A percentile compares a stretch with the other conserved stretches of the same genome.
phyloP scores from a whole-genome alignment of 2,113 vertebrate genomes.

The Saimiri boliviensis region DNA sequence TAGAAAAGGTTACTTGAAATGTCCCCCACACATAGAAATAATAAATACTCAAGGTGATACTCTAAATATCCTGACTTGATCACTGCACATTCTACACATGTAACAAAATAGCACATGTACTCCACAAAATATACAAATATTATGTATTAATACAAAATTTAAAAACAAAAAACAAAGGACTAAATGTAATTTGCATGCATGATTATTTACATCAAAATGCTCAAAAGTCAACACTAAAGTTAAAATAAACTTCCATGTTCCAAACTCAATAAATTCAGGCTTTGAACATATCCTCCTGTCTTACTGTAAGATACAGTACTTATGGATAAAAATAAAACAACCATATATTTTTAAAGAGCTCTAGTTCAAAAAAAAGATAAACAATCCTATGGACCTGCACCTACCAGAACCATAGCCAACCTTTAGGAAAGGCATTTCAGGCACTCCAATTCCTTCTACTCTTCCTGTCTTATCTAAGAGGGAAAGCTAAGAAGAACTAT shows the following conservation, averaged over 20 bases:
- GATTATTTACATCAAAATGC: not conserved
- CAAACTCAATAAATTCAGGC: not conserved
- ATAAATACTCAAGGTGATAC: not conserved
- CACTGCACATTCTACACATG: not conserved
- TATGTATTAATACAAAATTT: not conserved
- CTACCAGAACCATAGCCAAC: not conserved
- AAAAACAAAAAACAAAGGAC: not conserved
- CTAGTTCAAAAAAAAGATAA: not conserved
- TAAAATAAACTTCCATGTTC: not conserved
- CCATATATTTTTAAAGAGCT: not conserved
- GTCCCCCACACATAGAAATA: not conserved
- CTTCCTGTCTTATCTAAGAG: not conserved
- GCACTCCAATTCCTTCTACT: not conserved
- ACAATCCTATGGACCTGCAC: no score
- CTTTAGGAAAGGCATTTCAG: not conserved
- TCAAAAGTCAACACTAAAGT: not conserved
- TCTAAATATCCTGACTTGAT: not conserved
- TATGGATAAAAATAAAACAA: not conserved
- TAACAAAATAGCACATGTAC: not conserved
- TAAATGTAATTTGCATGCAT: not conserved
- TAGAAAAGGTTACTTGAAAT: not conserved
- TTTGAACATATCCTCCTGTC: not conserved
- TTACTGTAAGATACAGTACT: not conserved
- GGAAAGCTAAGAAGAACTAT: not conserved
- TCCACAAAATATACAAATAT: not conserved